Evolutionary conservation across 1,140 invertebrate species (phyloP).

Genomic region (Pinna nobilis): DNA sequence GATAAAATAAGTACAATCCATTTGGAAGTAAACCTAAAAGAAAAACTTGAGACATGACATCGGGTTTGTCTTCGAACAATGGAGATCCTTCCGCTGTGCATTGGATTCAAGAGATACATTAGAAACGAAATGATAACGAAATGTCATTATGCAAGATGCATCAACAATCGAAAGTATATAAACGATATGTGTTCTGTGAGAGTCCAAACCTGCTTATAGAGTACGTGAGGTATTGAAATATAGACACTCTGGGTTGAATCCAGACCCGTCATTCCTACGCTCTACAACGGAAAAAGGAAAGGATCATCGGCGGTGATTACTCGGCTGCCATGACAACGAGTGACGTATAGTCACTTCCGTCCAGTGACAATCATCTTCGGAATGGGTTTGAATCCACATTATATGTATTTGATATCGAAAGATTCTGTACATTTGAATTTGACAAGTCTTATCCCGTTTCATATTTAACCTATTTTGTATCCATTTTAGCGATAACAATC

Average conservation of each 20-base stretch:
- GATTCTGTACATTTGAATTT: not conserved
- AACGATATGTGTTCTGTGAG: constrained; percentile 24
- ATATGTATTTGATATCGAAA: constrained; percentile 5
- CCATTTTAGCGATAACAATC: constrained; percentile 3
- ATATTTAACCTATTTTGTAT: constrained; percentile 20
- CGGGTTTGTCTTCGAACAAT: not conserved
- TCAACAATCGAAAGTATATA: constrained; percentile 26
- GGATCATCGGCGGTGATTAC: constrained; percentile 57
- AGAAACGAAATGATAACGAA: constrained; percentile 16
- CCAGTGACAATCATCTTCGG: constrained; percentile 4
- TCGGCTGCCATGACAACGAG: constrained; percentile 7
- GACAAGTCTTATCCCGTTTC: not conserved
- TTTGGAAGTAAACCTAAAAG: not conserved
- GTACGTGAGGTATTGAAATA: constrained; percentile 70
- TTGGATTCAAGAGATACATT: constrained; percentile 11
- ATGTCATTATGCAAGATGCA: constrained; percentile 25
- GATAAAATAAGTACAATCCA: too few species aligned
- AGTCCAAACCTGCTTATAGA: constrained; percentile 72
- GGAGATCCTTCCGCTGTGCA: not conserved
- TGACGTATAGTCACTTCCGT: constrained; percentile 34
- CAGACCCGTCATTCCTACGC: constrained; percentile 67
- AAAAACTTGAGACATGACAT: not conserved
- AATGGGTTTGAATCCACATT: not conserved
- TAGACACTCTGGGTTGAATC: constrained; percentile 63
- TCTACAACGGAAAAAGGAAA: constrained; percentile 69